Evolutionary conservation across 1,140 invertebrate genomes (phyloP).

Genomic region (Tigriopus japonicus): DNA sequence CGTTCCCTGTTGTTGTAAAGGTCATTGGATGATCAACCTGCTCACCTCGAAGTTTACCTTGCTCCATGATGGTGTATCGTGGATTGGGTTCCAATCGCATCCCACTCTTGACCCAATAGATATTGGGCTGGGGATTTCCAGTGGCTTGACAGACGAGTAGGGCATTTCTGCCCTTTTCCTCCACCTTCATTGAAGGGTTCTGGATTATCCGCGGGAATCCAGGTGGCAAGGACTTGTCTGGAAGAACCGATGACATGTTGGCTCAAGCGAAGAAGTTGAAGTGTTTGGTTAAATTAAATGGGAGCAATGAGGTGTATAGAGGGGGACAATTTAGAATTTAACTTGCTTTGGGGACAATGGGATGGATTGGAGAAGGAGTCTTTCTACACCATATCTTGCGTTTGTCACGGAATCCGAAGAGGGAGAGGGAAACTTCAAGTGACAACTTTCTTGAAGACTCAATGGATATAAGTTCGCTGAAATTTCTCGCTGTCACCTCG

Average conservation of each 20-base stretch:
- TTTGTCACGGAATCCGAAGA: too few relatives aligned
- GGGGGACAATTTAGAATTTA: too few relatives aligned
- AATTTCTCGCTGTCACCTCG: too few relatives aligned
- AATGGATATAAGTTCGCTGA: too few relatives aligned
- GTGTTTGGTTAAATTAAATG: too few relatives aligned
- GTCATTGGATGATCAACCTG: neutral
- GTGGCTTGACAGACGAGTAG: slow-evolving; percentile 65
- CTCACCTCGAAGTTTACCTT: slow-evolving; percentile 19
- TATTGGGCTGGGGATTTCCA: slow-evolving; percentile 61
- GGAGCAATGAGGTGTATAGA: too few relatives aligned
- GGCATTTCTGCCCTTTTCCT: slow-evolving; percentile 82
- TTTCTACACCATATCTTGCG: too few relatives aligned
- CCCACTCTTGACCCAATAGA: slow-evolving; percentile 80
- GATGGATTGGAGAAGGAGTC: too few relatives aligned
- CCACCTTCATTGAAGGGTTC: slow-evolving; percentile 64
- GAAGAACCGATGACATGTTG: slow-evolving; percentile 22
- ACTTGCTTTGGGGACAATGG: too few relatives aligned
- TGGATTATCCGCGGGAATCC: slow-evolving; percentile 79
- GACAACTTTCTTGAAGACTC: too few relatives aligned
- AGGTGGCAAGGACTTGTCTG: slow-evolving; percentile 60
- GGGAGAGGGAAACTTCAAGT: too few relatives aligned
- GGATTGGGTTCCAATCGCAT: slow-evolving; percentile 40
- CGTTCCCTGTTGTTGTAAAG: neutral
- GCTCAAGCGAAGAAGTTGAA: slow-evolving; percentile 5
- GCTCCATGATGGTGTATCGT: neutral